These are phyloP conservation scores for Pogonocherus hispidulus DNA, from an alignment of 2,888 invertebrate genomes.

Conservation along the genomic window DNA sequence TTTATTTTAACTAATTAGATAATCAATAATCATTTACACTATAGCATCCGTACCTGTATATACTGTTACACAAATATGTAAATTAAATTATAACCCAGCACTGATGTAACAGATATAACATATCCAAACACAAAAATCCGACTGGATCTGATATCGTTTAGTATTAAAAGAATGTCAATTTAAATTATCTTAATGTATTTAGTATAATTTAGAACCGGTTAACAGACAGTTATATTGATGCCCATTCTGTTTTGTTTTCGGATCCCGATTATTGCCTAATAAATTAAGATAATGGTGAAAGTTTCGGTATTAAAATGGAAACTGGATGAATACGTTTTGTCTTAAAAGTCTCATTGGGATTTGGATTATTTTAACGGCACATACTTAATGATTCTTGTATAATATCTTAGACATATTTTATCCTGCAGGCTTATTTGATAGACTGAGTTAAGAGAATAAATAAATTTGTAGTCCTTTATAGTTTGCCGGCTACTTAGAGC, in stretches of 20 bases:
- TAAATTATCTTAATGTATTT: conserved; percentile 65
- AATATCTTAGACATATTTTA: no score
- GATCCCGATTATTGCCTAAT: conserved; percentile 61
- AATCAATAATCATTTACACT: conserved; percentile 19
- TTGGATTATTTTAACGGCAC: conserved; percentile 36
- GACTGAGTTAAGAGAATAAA: neutral
- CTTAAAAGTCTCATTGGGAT: conserved; percentile 24
- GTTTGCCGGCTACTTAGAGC: neutral
- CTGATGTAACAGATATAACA: conserved; percentile 28
- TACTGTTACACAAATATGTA: conserved; percentile 49
- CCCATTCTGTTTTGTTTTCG: conserved; percentile 58
- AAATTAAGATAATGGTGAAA: conserved; percentile 65
- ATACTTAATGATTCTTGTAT: conserved; percentile 19
- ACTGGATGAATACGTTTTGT: conserved; percentile 42
- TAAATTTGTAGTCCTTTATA: neutral
- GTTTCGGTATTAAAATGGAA: conserved; percentile 53
- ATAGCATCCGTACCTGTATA: conserved; percentile 26
- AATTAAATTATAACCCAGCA: conserved; percentile 45
- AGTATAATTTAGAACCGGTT: conserved; percentile 63
- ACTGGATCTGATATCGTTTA: conserved; percentile 59
- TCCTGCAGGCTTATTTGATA: neutral
- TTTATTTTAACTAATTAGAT: conserved; percentile 24
- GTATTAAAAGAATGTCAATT: conserved; percentile 66
- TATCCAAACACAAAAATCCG: conserved; percentile 45
- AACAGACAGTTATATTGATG: conserved; percentile 58